Evolutionary conservation across 2,888 invertebrate species (phyloP).

Genomic region (Epinotia demarniana): DNA sequence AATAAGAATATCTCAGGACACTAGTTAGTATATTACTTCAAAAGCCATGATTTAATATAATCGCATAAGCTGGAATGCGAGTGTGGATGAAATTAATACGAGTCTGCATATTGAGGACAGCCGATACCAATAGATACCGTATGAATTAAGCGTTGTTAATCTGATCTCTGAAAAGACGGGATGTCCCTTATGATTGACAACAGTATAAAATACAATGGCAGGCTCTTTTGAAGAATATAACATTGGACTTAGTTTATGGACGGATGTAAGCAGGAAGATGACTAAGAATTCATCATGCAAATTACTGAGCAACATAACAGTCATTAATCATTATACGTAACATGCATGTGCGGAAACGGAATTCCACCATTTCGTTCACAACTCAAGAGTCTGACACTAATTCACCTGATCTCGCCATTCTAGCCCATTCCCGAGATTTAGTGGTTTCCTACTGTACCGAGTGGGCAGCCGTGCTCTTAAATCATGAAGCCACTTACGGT

Average conservation of each 20-base stretch:
- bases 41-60: background rate
- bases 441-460: conserved; percentile 66
- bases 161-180: background rate
- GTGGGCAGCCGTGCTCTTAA: conserved; percentile 70
- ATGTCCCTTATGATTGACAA: background rate
- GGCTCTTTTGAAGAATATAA: background rate
- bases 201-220: background rate
- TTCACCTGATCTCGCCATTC: conserved; percentile 57
- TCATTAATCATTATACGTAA: conserved; percentile 29
- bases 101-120: conserved; percentile 20
- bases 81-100: conserved; percentile 10
- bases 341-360: conserved; percentile 36
- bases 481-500: conserved; percentile 73
- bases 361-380: conserved; percentile 51
- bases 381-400: conserved; percentile 59
- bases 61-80: conserved; percentile 5
- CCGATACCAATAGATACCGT: conserved; percentile 32
- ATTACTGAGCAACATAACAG: conserved; percentile 9
- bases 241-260: background rate
- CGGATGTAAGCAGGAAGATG: conserved; percentile 12
- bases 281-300: conserved; percentile 7
- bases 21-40: background rate
- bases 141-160: conserved; percentile 5
- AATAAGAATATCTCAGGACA: background rate
- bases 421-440: conserved; percentile 67